Evolutionary conservation across 2,797 vertebrate species (phyloP), one percentile per base, ranked within the genome.

Genomic region (Syngnathus acus): DNA sequence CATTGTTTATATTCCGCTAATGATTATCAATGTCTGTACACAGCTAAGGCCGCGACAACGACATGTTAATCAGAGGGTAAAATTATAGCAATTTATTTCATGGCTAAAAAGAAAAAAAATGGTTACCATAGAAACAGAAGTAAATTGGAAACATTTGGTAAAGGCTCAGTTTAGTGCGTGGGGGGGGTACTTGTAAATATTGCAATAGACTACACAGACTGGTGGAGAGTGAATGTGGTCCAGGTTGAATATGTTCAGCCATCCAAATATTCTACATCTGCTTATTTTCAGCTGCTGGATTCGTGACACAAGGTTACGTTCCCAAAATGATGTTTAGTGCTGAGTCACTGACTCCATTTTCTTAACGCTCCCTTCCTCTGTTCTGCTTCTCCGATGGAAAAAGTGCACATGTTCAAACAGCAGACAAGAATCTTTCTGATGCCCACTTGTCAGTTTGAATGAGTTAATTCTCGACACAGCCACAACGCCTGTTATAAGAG

Each of bases 61-160:
- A 53, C 21, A 9, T 26, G 50, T 65, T 40, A 62, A 78, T 5
- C 38, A 63, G 54, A 78, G 59, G 11, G 54, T 26, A 55, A 10
- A 82, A 74, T 71, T 70, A 74, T 62, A 72, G 65, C 54, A 55
- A 5, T 0, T 55, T 6, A 55, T 55, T 55, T 55, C 13, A 16
- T 37, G 26, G 23, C 26, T 16, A 48, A 26, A 55, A 26, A 26
- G 11, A 43, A 43, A 43, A 11, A 43, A 43, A 32, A 32, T 32
- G 21, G 26, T 57, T 57, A 57, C 54, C 54, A 37, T 37, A 17
- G 26, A 57, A 57, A 32, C 23, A 26, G 53, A 55, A 6, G 53
- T 55, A 14, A 26, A 57, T 32, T 57, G 23, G 13, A 37, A 37
- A 57, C 26, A 57, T 57, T 57, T 32, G 26, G 54, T 2, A 32